Percentiles rank a stretch among this genome's conserved stretches.
These are phyloP conservation scores for Ptychadena robeensis DNA, from an alignment of 2,797 vertebrate genomes.

Conservation along the genomic window DNA sequence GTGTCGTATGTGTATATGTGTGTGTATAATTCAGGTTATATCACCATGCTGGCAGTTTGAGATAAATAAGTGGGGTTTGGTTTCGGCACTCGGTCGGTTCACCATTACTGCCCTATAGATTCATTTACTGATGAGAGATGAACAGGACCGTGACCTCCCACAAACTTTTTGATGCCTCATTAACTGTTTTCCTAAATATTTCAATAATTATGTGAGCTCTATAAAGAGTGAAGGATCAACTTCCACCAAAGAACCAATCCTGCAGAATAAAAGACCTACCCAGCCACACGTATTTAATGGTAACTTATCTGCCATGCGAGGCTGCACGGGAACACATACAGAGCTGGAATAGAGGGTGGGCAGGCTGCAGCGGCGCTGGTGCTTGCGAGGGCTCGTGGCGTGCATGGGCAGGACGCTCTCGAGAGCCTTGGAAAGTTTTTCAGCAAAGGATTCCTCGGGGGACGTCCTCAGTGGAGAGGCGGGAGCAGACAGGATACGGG, in stretches of 20 bases:
- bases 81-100: no score
- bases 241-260: neutral
- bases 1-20: no score
- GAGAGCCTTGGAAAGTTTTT: constrained; percentile 95
- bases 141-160: no score
- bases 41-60: no score
- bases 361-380: constrained; percentile 93
- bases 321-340: constrained; percentile 83
- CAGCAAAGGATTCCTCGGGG: constrained; percentile 90
- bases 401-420: constrained; percentile 95
- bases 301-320: constrained; percentile 76
- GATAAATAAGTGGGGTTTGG: no score
- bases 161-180: no score
- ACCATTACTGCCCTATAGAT: no score
- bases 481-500: constrained; percentile 77
- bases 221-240: no score
- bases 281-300: constrained; percentile 81
- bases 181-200: no score
- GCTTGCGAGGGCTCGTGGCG: constrained; percentile 81
- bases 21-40: no score
- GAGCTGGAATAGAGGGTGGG: constrained; percentile 94
- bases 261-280: constrained; percentile 36
- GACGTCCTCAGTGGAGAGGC: constrained; percentile 80
- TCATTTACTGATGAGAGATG: no score
- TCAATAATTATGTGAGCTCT: no score